These are phyloP conservation scores for Enteromius radiatus DNA, from an alignment of 2,797 vertebrate genomes.

Conservation along the genomic window DNA sequence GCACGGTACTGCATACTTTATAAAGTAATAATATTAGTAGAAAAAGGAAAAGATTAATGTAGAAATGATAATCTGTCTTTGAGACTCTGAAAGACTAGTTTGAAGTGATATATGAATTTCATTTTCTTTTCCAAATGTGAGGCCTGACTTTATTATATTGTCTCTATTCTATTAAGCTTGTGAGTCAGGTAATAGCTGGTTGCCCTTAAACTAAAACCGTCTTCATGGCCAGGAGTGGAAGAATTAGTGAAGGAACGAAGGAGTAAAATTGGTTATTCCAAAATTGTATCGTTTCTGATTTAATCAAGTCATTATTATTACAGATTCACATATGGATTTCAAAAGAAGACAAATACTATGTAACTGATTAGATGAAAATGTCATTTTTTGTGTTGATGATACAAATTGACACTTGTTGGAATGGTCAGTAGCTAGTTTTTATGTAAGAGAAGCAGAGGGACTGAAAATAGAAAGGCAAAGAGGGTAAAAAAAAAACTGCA, in stretches of 20 bases:
- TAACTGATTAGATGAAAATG: background rate
- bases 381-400: background rate
- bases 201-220: constrained; percentile 57
- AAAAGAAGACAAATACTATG: background rate
- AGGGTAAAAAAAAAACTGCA: constrained; percentile 30
- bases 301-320: background rate
- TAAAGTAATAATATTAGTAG: constrained; percentile 74
- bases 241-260: constrained; percentile 64
- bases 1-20: constrained; percentile 78
- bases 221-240: constrained; percentile 59
- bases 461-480: constrained; percentile 5
- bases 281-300: constrained; percentile 1
- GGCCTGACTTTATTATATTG: constrained; percentile 62
- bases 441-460: background rate
- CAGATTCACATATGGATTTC: background rate
- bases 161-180: constrained; percentile 41
- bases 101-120: constrained; percentile 78
- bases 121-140: constrained; percentile 73
- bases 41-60: constrained; percentile 73
- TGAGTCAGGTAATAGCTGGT: constrained; percentile 52
- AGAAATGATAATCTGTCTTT: constrained; percentile 74
- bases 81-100: constrained; percentile 77
- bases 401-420: background rate
- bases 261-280: constrained; percentile 44
- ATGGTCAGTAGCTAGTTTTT: constrained; percentile 13